Percentiles rank a stretch among this genome's conserved stretches.
phyloP scores from a whole-genome alignment of 2,888 invertebrate genomes.

The Drosophila macrospina region DNA sequence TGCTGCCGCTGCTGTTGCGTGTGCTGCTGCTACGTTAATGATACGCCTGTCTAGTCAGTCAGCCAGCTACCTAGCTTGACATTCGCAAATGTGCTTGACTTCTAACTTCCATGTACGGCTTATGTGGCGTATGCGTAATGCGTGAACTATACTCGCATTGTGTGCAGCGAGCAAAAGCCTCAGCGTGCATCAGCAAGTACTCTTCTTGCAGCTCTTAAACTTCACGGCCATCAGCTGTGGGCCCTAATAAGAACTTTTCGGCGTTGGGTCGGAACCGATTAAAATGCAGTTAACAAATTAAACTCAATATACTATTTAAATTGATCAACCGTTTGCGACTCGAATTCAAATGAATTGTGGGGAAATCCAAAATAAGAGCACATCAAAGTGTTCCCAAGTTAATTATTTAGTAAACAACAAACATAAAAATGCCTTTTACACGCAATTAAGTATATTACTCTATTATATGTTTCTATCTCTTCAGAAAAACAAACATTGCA shows the following conservation, averaged over 20 bases:
- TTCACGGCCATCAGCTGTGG: constrained; percentile 1
- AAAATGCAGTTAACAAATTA: constrained; percentile 6
- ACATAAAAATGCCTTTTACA: too few relatives aligned
- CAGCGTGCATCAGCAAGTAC: constrained; percentile 5
- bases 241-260: background rate
- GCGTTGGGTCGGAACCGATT: constrained; percentile 7
- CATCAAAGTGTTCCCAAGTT: too few relatives aligned
- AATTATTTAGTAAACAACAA: too few relatives aligned
- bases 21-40: constrained; percentile 69
- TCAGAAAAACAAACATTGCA: too few relatives aligned
- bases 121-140: constrained; percentile 73
- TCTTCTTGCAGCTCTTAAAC: background rate
- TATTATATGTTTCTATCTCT: too few relatives aligned
- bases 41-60: constrained; percentile 70
- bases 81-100: constrained; percentile 58
- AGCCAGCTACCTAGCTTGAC: constrained; percentile 42
- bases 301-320: background rate
- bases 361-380: too few relatives aligned
- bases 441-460: too few relatives aligned
- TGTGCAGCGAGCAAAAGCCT: constrained; percentile 26
- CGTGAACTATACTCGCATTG: constrained; percentile 25
- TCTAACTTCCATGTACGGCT: constrained; percentile 32
- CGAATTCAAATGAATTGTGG: background rate
- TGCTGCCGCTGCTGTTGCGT: constrained; percentile 40
- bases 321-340: background rate